Conservation (phyloP, 2,888 invertebrate species). For the Diplazon laetatorius region DNA sequence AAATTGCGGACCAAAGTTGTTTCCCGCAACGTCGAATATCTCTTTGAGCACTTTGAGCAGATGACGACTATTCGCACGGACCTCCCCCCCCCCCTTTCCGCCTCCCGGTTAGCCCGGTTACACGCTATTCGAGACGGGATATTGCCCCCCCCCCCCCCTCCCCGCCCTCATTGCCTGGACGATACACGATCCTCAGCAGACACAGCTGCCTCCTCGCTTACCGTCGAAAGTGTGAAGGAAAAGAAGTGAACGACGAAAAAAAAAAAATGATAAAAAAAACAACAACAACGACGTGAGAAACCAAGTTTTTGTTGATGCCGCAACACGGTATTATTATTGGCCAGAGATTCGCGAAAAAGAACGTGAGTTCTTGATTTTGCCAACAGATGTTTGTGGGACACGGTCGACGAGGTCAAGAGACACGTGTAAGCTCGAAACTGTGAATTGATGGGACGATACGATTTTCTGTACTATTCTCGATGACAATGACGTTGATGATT, state of each 20-base stretch:
- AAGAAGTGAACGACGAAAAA: no score
- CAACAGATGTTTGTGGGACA: slow-evolving; percentile 1
- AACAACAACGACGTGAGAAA: background rate
- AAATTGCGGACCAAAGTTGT: slow-evolving; percentile 80
- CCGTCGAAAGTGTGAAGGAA: slow-evolving; percentile 18
- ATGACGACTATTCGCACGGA: slow-evolving; percentile 72
- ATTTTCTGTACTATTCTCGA: background rate
- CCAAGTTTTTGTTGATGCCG: slow-evolving; percentile 40
- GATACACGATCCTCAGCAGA: slow-evolving; percentile 31
- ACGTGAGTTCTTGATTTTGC: slow-evolving; percentile 15
- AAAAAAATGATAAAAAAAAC: no score
- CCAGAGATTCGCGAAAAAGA: slow-evolving; percentile 28
- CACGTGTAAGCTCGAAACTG: background rate
- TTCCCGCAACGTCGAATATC: slow-evolving; percentile 70
- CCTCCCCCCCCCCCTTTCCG: no score
- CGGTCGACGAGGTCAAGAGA: background rate
- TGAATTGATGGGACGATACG: background rate
- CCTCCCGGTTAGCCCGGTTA: slow-evolving; percentile 36
- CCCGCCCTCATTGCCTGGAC: slow-evolving; percentile 39
- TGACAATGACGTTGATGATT: background rate
- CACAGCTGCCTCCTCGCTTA: slow-evolving; percentile 23
- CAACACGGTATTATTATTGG: slow-evolving; percentile 45
- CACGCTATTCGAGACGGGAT: slow-evolving; percentile 28
- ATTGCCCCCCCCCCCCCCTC: no score
- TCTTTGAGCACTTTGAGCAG: slow-evolving; percentile 79